Conservation (phyloP, 2,113 vertebrate genomes). For the Urocolius indicus region DNA sequence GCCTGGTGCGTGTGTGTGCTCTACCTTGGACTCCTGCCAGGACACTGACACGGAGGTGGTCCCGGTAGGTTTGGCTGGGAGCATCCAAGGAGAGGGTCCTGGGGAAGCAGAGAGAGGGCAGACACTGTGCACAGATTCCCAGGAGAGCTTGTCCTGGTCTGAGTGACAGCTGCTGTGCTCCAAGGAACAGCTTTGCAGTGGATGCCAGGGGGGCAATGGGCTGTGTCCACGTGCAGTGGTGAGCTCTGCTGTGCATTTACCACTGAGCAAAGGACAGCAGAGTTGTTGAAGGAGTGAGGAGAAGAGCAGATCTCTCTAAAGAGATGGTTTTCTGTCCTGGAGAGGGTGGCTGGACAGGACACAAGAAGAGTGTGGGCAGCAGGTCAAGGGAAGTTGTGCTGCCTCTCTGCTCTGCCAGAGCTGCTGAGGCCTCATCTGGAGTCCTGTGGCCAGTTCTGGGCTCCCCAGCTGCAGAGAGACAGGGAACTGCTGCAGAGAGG, state of each 20-base stretch:
- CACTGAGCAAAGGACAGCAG: neutral
- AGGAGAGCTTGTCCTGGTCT: neutral
- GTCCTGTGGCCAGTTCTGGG: too few species aligned
- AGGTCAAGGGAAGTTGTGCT: too few species aligned
- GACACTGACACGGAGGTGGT: neutral
- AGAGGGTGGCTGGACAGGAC: neutral
- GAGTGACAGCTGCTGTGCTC: neutral
- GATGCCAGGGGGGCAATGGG: neutral
- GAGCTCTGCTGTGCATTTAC: neutral
- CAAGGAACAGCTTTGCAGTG: neutral
- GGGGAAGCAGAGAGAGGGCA: neutral
- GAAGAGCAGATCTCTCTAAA: neutral
- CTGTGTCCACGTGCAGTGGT: fast-evolving
- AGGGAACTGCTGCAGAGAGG: too few species aligned
- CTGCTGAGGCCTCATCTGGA: too few species aligned
- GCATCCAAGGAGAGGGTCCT: neutral
- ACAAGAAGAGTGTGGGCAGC: too few species aligned
- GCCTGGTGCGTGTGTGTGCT: neutral
- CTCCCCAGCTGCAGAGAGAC: too few species aligned
- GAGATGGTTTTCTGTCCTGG: fast-evolving
- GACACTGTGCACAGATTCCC: fast-evolving
- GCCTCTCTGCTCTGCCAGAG: too few species aligned
- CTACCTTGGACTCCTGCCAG: neutral
- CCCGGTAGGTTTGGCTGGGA: neutral
- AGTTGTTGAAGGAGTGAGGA: neutral